Conservation (phyloP, 2,113 vertebrate species). For the Hipposideros armiger region DNA sequence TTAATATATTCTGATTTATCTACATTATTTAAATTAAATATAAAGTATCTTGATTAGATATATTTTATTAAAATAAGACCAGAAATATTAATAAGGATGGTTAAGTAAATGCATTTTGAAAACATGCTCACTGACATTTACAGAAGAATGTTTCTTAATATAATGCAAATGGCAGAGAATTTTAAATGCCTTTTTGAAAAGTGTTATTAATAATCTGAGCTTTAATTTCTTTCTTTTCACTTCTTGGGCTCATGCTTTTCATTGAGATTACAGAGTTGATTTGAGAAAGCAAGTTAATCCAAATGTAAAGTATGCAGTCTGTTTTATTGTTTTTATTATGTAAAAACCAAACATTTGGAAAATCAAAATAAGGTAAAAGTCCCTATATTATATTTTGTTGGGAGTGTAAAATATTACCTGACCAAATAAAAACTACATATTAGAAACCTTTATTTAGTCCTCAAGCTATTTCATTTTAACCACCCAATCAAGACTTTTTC, state of each 20-base stretch:
- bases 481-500: background rate
- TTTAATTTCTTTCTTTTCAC: slow-evolving; percentile 39
- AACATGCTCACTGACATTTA: background rate
- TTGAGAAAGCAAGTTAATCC: background rate
- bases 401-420: background rate
- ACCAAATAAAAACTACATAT: background rate
- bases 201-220: background rate
- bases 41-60: slow-evolving; percentile 57
- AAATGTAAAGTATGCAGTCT: background rate
- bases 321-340: background rate
- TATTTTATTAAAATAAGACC: slow-evolving; percentile 46
- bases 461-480: background rate
- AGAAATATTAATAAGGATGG: slow-evolving; percentile 29
- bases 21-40: slow-evolving; percentile 49
- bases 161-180: background rate
- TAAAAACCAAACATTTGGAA: background rate
- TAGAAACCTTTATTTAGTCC: background rate
- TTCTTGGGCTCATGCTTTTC: background rate
- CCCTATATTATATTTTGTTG: background rate
- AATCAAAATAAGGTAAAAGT: background rate
- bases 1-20: slow-evolving; percentile 25
- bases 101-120: background rate
- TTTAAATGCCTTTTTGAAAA: slow-evolving; percentile 40
- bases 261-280: background rate
- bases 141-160: slow-evolving; percentile 24